These are phyloP conservation scores for Rhabditoides inermis DNA, from an alignment of 2,888 invertebrate genomes.

Conservation along the genomic window DNA sequence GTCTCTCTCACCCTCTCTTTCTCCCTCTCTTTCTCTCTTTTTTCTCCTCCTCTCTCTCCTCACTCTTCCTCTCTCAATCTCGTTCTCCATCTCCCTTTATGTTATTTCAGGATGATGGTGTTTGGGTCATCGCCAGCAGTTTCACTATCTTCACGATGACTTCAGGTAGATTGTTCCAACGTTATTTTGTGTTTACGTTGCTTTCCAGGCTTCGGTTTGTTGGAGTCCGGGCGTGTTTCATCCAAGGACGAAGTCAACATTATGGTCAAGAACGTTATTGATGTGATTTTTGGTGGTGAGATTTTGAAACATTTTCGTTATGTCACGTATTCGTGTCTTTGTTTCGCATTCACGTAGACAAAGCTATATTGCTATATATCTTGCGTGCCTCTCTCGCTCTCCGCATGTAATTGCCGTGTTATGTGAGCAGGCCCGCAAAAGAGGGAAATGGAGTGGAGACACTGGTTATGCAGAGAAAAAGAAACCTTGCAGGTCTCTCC, in stretches of 20 bases:
- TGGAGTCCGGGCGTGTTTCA: conserved; percentile 42
- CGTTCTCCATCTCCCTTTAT: too few relatives aligned
- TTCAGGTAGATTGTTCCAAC: conserved; percentile 19
- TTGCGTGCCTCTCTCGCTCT: too few relatives aligned
- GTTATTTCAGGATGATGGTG: conserved; percentile 31
- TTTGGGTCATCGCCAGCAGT: conserved; percentile 33
- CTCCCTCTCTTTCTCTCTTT: too few relatives aligned
- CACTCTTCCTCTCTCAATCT: too few relatives aligned
- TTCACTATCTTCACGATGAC: conserved; percentile 45
- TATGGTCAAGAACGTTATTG: conserved; percentile 80
- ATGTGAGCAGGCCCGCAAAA: too few relatives aligned
- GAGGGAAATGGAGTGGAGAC: too few relatives aligned
- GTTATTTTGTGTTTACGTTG: neutral
- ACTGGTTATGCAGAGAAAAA: neutral
- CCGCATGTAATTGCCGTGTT: too few relatives aligned
- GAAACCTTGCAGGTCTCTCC: conserved; percentile 60
- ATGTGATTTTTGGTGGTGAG: conserved; percentile 75
- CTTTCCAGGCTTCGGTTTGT: conserved; percentile 32
- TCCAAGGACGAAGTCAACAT: conserved; percentile 55
- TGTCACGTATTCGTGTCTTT: neutral
- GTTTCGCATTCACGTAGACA: neutral
- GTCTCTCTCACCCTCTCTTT: too few relatives aligned
- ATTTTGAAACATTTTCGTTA: neutral
- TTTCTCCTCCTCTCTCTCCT: too few relatives aligned
- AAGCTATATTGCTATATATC: too few relatives aligned